Conservation (phyloP, 2,888 invertebrate species). For the Dasysyrphus tricinctus region DNA sequence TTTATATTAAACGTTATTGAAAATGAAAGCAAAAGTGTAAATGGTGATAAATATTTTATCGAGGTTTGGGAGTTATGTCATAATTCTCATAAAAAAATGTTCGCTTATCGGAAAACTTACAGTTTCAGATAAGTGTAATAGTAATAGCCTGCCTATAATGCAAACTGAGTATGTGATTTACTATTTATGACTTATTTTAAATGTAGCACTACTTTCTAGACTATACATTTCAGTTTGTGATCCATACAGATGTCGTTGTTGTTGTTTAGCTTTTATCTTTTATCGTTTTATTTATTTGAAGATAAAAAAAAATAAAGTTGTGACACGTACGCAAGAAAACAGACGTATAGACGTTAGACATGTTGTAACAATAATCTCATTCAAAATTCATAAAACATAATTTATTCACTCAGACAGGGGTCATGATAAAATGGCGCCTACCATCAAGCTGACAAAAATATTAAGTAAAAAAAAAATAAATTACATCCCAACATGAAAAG, state of each 20-base stretch:
- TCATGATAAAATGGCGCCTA: constrained; percentile 10
- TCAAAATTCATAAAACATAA: constrained; percentile 3
- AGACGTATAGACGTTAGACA: not conserved
- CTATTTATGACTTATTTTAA: not conserved
- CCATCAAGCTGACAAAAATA: not conserved
- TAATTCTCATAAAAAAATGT: too few relatives aligned
- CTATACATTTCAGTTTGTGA: not conserved
- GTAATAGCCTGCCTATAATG: too few relatives aligned
- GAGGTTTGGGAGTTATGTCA: too few relatives aligned
- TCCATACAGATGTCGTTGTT: not conserved
- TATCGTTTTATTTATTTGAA: not conserved
- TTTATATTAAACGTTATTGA: too few relatives aligned
- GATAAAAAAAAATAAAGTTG: not conserved
- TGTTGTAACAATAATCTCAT: not conserved
- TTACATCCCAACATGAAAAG: not conserved
- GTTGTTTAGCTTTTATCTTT: not conserved
- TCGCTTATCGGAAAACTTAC: too few relatives aligned
- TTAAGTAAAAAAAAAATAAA: constrained; percentile 11
- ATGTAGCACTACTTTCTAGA: not conserved
- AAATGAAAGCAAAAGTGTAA: too few relatives aligned
- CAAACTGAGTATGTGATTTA: too few relatives aligned
- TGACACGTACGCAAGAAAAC: not conserved
- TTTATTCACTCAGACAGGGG: constrained; percentile 16
- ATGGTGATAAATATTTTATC: too few relatives aligned
- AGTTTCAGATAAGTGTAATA: too few relatives aligned